These are phyloP conservation scores for Hipparchia sbordonii DNA, from an alignment of 2,888 invertebrate genomes.

Conservation along the genomic window DNA sequence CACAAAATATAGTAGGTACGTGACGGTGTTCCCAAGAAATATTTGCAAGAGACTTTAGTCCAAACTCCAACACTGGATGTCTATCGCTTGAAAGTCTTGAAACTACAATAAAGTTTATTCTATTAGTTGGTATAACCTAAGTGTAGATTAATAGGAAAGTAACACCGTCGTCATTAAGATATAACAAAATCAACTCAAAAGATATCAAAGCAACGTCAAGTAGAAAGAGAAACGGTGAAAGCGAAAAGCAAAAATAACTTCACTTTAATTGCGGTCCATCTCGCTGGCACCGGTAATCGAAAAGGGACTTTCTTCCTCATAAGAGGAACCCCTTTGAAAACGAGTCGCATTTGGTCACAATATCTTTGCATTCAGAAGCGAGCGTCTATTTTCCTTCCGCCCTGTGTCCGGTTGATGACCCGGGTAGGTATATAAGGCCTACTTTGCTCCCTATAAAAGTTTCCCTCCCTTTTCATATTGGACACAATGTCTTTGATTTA, in stretches of 20 bases:
- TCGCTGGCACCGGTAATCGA: conserved; percentile 69
- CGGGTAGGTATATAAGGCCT: conserved; percentile 77
- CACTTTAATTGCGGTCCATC: conserved; percentile 68
- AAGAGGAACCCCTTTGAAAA: conserved; percentile 75
- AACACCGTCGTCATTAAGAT: neutral
- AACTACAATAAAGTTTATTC: too few relatives aligned
- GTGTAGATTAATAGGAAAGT: neutral
- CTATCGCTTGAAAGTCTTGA: too few relatives aligned
- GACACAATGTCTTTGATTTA: conserved; percentile 74
- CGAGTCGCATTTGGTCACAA: conserved; percentile 74
- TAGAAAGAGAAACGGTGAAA: conserved; percentile 46
- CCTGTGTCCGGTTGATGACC: conserved; percentile 67
- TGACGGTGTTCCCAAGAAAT: too few relatives aligned
- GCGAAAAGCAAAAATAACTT: conserved; percentile 45
- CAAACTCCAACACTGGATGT: too few relatives aligned
- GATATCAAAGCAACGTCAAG: conserved; percentile 43
- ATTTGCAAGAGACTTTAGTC: too few relatives aligned
- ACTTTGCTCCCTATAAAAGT: conserved; percentile 81
- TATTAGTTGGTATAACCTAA: too few relatives aligned
- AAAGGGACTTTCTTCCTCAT: conserved; percentile 71
- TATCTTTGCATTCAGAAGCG: conserved; percentile 79
- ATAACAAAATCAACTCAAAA: neutral
- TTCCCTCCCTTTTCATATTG: conserved; percentile 74
- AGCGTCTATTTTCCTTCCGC: conserved; percentile 67
- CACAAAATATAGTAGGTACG: too few relatives aligned